A percentile compares a stretch with the other conserved stretches of the same genome.
phyloP scores from a whole-genome alignment of 2,888 invertebrate species.

The Apodemia mormo region DNA sequence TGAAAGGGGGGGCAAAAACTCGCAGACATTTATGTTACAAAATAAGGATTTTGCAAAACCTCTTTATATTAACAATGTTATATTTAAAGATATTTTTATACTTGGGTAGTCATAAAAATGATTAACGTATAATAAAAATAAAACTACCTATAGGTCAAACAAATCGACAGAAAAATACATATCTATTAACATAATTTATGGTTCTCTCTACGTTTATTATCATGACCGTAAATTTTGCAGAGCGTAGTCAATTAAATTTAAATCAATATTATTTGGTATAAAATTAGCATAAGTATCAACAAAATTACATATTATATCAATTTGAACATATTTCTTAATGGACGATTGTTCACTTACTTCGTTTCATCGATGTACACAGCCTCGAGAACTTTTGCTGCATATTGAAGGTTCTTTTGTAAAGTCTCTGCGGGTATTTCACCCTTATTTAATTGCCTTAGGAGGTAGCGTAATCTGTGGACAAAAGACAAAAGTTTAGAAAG shows the following conservation, averaged over 20 bases:
- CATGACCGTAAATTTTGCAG: no score
- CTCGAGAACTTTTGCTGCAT: constrained; percentile 95
- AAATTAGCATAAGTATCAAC: background rate
- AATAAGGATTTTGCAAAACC: no score
- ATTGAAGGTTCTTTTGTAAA: constrained; percentile 95
- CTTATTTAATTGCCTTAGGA: constrained; percentile 92
- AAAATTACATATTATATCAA: background rate
- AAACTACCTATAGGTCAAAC: no score
- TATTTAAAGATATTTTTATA: no score
- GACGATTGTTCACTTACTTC: constrained; percentile 85
- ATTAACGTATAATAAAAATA: no score
- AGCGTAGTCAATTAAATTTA: background rate
- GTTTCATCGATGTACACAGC: constrained; percentile 96
- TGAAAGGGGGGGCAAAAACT: no score
- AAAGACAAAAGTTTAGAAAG: constrained; percentile 40
- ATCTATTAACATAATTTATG: no score
- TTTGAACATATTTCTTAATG: constrained; percentile 20
- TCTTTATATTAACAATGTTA: no score
- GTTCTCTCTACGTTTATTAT: no score
- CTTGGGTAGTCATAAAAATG: no score
- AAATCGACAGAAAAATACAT: no score
- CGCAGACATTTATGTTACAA: no score
- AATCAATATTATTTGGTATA: background rate
- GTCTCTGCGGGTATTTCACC: constrained; percentile 95
- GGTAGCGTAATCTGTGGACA: constrained; percentile 91